Evolutionary conservation across 2,113 vertebrate genomes (phyloP).

Genomic region (Vulpes vulpes): DNA sequence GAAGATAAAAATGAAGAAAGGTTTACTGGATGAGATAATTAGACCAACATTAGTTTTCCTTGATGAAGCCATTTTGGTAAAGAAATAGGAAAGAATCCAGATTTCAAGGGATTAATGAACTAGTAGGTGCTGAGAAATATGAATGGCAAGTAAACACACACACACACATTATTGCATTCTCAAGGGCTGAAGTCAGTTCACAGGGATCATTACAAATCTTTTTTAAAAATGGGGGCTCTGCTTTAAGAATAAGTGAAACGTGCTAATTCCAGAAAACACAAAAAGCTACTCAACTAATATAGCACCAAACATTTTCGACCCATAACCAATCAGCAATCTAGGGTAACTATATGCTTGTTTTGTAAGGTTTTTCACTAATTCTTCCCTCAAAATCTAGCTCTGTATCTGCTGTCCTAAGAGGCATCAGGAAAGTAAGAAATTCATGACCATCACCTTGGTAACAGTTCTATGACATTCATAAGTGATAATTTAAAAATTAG

Average conservation of each 20-base stretch:
- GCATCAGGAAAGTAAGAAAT: background rate
- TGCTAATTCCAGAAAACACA: background rate
- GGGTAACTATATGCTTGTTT: background rate
- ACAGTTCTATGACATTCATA: background rate
- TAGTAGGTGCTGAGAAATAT: background rate
- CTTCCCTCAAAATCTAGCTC: background rate
- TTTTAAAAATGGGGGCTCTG: background rate
- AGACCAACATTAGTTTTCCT: background rate
- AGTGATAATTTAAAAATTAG: background rate
- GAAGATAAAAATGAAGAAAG: background rate
- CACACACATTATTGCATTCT: background rate
- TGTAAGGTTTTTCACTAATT: background rate
- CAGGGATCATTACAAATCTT: background rate
- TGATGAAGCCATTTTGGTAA: background rate
- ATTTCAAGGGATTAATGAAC: constrained; percentile 20
- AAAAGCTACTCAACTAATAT: background rate
- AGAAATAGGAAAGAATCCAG: background rate
- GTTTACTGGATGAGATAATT: background rate
- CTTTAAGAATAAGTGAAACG: background rate
- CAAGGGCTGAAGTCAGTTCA: background rate
- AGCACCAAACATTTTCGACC: background rate
- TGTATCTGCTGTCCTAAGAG: background rate
- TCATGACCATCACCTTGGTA: background rate
- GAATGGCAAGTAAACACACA: background rate
- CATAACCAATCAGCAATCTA: background rate